These are phyloP conservation scores for Strigamia crassipes DNA, from an alignment of 2,888 invertebrate genomes.

Conservation along the genomic window DNA sequence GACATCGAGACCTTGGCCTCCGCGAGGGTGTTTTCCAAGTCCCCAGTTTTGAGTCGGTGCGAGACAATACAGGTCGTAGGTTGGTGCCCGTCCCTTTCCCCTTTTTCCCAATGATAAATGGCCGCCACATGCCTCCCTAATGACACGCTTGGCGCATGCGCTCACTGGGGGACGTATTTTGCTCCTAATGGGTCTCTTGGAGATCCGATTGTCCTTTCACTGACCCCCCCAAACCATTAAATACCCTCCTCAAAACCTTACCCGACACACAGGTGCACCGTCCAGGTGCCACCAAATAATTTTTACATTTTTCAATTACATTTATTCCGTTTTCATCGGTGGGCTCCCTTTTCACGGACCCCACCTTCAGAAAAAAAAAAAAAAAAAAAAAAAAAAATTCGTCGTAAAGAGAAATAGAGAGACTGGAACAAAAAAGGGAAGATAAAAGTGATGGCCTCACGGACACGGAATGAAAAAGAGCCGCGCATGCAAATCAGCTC, in stretches of 20 bases:
- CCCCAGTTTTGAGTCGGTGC: background rate
- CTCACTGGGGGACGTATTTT: constrained; percentile 35
- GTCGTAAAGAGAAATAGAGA: constrained; percentile 31
- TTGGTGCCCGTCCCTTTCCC: constrained; percentile 3
- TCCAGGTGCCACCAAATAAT: background rate
- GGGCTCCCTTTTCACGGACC: background rate
- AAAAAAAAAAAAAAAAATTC: background rate
- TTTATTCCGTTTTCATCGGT: background rate
- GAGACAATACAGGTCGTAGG: constrained; percentile 19
- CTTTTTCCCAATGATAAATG: constrained; percentile 41
- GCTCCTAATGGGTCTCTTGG: background rate
- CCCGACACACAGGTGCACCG: background rate
- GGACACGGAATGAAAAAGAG: background rate
- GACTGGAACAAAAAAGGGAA: constrained; percentile 13
- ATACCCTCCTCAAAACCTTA: background rate
- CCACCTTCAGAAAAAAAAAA: too few relatives aligned
- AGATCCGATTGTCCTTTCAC: constrained; percentile 31
- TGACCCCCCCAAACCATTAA: constrained; percentile 1
- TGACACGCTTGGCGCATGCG: constrained; percentile 41
- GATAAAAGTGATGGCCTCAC: constrained; percentile 34
- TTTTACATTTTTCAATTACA: constrained; percentile 12
- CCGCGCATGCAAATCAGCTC: constrained; percentile 46
- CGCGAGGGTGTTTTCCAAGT: background rate
- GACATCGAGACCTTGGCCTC: background rate
- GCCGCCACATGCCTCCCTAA: constrained; percentile 43